Conservation (phyloP, 2,888 invertebrate genomes). For the Oscheius sp. region DNA sequence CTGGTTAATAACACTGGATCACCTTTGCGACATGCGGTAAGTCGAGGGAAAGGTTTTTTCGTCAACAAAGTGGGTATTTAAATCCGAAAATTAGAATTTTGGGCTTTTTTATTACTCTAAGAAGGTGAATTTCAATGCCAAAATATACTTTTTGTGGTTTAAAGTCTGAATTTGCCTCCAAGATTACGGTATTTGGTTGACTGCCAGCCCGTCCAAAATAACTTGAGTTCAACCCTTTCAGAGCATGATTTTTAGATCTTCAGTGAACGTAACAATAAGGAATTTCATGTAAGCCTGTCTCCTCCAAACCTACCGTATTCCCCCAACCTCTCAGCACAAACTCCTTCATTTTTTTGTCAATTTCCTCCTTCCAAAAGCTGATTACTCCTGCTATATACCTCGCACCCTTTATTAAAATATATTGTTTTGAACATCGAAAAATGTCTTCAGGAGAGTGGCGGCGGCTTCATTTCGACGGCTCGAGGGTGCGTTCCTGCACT, state of each 20-base stretch:
- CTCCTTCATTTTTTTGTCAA: not conserved
- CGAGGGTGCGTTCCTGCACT: conserved; percentile 52
- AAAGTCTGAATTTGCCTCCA: no score
- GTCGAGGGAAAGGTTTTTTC: no score
- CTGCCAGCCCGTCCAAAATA: not conserved
- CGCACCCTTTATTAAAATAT: not conserved
- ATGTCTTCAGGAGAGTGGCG: conserved; percentile 45
- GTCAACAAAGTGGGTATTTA: no score
- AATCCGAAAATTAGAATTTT: no score
- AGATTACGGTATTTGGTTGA: not conserved
- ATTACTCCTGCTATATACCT: no score
- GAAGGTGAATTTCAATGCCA: no score
- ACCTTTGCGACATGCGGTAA: conserved; percentile 85
- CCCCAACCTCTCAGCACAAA: not conserved
- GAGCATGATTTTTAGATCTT: conserved; percentile 16
- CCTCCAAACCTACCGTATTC: not conserved
- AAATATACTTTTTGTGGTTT: no score
- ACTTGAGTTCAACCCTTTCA: conserved; percentile 1
- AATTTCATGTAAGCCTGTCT: conserved; percentile 2
- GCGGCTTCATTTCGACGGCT: conserved; percentile 48
- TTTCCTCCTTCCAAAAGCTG: not conserved
- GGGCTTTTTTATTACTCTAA: no score
- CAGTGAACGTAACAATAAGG: not conserved
- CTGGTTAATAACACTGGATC: conserved; percentile 95
- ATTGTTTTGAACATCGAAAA: not conserved